Conservation (phyloP, 2,888 invertebrate genomes). For the Germaria angustata region DNA sequence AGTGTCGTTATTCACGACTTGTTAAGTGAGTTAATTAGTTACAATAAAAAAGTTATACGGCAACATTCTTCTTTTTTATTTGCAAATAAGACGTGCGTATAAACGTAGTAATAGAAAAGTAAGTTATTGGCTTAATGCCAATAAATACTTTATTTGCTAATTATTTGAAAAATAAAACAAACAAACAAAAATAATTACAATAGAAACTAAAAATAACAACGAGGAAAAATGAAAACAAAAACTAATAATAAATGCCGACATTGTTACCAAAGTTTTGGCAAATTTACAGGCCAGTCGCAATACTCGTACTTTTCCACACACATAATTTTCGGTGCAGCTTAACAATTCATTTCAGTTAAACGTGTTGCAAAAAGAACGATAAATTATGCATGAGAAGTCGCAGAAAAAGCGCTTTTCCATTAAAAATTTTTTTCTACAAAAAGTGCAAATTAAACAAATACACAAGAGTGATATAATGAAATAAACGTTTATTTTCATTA, state of each 20-base stretch:
- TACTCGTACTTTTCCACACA: conserved; percentile 4
- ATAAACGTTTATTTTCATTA: conserved; percentile 12
- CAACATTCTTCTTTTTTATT: too few relatives aligned
- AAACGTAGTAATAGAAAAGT: too few relatives aligned
- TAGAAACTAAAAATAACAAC: conserved; percentile 4
- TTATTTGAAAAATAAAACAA: conserved; percentile 1
- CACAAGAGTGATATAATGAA: conserved; percentile 6
- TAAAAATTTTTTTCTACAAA: not conserved
- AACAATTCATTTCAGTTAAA: conserved; percentile 8
- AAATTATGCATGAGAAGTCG: conserved; percentile 42
- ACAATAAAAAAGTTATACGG: too few relatives aligned
- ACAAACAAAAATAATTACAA: not conserved
- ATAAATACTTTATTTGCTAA: conserved; percentile 14
- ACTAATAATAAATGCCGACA: conserved; percentile 66
- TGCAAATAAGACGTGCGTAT: too few relatives aligned
- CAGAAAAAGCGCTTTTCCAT: not conserved
- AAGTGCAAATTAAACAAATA: conserved; percentile 5
- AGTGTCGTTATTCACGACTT: too few relatives aligned
- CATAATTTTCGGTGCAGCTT: not conserved
- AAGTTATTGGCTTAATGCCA: conserved; percentile 48
- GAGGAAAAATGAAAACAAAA: conserved; percentile 21
- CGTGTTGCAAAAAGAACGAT: conserved; percentile 7
- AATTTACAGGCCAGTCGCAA: not conserved
- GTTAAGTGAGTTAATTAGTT: too few relatives aligned
- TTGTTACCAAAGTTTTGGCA: conserved; percentile 46